These are phyloP conservation scores for Florisuga fusca DNA, from an alignment of 2,797 vertebrate genomes.

Conservation along the genomic window DNA sequence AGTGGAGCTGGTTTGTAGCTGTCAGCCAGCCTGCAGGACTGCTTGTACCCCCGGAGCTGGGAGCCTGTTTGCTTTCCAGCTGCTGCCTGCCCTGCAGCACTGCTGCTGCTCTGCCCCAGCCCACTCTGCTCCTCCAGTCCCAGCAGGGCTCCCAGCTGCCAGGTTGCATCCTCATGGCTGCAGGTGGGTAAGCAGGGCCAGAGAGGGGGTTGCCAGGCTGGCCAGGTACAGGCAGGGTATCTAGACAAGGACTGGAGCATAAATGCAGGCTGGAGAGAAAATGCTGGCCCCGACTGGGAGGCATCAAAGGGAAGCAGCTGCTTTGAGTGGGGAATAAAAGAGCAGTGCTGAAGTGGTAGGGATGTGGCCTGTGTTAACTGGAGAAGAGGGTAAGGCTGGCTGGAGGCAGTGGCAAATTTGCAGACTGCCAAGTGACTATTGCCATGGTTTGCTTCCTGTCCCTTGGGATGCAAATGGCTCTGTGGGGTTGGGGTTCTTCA, in stretches of 20 bases:
- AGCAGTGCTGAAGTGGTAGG: neutral
- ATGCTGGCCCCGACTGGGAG: neutral
- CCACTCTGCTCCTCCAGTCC: neutral
- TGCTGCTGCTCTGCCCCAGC: neutral
- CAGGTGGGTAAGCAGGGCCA: neutral
- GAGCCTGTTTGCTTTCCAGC: constrained; percentile 19
- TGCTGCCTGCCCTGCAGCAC: constrained; percentile 58
- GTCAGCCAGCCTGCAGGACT: neutral
- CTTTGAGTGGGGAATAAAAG: neutral
- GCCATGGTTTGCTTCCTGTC: neutral
- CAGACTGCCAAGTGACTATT: neutral
- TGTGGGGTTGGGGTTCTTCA: neutral
- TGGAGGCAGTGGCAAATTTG: neutral
- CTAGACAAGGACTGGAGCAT: neutral
- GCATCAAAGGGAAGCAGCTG: neutral
- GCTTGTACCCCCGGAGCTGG: constrained; percentile 22
- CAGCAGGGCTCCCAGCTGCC: neutral
- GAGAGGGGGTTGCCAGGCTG: neutral
- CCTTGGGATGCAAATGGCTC: neutral
- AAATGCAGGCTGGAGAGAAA: neutral
- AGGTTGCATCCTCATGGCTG: neutral
- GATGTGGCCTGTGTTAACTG: neutral
- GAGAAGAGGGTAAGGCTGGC: neutral
- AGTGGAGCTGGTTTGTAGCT: neutral
- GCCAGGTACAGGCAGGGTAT: neutral